These are phyloP conservation scores for Hydropotes inermis DNA, from an alignment of 2,113 vertebrate species.

Conservation along the genomic window DNA sequence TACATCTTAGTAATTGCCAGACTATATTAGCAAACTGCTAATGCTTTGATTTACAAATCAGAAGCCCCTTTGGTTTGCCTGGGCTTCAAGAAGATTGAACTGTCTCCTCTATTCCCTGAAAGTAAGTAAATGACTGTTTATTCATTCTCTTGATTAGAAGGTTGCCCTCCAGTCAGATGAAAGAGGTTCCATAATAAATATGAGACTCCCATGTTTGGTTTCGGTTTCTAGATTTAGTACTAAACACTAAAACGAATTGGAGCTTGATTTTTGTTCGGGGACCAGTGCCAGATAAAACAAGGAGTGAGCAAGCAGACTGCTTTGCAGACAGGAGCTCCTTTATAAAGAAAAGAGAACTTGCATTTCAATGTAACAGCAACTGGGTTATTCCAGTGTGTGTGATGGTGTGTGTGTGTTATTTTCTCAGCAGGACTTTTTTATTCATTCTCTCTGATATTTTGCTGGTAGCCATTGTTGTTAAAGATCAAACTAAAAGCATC, in stretches of 20 bases:
- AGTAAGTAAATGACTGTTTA: constrained; percentile 82
- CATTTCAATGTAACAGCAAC: constrained; percentile 45
- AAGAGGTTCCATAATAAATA: constrained; percentile 79
- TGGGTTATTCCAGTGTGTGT: background rate
- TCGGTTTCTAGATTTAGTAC: constrained; percentile 82
- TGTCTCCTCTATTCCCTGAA: constrained; percentile 71
- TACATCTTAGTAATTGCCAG: constrained; percentile 79
- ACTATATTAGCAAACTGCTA: constrained; percentile 75
- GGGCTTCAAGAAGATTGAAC: constrained; percentile 78
- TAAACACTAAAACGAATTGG: constrained; percentile 81
- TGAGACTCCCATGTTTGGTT: constrained; percentile 76
- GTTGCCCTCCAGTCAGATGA: constrained; percentile 80
- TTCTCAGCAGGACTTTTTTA: background rate
- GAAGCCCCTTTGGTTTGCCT: constrained; percentile 52
- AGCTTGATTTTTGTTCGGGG: constrained; percentile 81
- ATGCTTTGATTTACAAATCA: constrained; percentile 79
- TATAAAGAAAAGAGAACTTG: constrained; percentile 38
- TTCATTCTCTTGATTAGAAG: constrained; percentile 83
- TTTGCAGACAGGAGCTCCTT: constrained; percentile 56
- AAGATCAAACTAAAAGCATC: background rate
- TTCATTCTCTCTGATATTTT: constrained; percentile 34
- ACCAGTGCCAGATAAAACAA: constrained; percentile 82
- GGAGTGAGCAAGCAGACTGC: background rate
- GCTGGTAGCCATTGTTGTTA: background rate
- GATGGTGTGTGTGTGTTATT: background rate